Evolutionary conservation across 2,888 invertebrate genomes (phyloP).

Genomic region (Lacanobia oleracea): DNA sequence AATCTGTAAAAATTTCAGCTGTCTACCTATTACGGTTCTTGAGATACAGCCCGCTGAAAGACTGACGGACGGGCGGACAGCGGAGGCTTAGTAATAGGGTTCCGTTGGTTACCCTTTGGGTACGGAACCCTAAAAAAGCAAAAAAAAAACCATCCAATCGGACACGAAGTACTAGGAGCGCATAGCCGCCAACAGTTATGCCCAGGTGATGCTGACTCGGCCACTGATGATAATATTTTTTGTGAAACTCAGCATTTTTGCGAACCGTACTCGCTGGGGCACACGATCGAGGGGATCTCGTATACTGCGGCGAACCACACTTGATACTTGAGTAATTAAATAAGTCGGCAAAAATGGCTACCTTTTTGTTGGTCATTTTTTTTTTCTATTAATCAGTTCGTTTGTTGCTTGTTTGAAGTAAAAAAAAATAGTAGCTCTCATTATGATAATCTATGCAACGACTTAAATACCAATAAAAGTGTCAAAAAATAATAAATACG

Average conservation of each 20-base stretch:
- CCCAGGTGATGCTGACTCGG: slow-evolving; percentile 59
- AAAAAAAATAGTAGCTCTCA: neutral
- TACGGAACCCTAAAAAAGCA: too few species aligned
- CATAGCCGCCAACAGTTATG: slow-evolving; percentile 40
- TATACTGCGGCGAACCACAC: slow-evolving; percentile 54
- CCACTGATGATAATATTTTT: slow-evolving; percentile 70
- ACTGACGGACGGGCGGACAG: too few species aligned
- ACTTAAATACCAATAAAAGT: slow-evolving; percentile 16
- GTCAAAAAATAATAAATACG: slow-evolving; percentile 26
- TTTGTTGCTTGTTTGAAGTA: neutral
- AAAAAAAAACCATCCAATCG: slow-evolving; percentile 17
- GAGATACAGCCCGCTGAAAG: too few species aligned
- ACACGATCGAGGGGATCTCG: slow-evolving; percentile 69
- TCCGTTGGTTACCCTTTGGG: too few species aligned
- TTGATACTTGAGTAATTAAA: slow-evolving; percentile 73
- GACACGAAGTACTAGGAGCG: slow-evolving; percentile 40
- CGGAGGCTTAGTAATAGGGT: too few species aligned
- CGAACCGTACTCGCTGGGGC: slow-evolving; percentile 71
- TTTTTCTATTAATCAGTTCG: neutral
- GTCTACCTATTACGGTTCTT: too few species aligned
- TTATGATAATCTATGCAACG: slow-evolving; percentile 19
- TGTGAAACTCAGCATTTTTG: slow-evolving; percentile 74
- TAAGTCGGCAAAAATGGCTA: neutral
- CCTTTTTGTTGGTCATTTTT: neutral
- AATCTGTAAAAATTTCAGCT: too few species aligned